Conservation (phyloP, 2,888 invertebrate genomes). For the Caenorhabditis uteleia region DNA sequence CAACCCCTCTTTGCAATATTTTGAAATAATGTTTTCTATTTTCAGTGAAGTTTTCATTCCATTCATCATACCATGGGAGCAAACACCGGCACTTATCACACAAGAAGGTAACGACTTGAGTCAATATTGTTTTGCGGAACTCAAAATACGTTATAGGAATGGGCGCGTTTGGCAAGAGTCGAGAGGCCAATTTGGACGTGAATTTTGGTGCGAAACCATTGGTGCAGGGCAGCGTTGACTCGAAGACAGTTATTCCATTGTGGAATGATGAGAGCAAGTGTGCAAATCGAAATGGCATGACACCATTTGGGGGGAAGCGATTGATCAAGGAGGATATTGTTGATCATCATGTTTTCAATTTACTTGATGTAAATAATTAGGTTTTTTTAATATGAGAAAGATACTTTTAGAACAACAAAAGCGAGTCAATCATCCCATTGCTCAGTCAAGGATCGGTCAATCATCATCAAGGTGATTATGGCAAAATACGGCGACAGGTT, state of each 20-base stretch:
- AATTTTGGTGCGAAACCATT: slow-evolving; percentile 46
- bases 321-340: slow-evolving; percentile 54
- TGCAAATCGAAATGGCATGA: slow-evolving; percentile 48
- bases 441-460: slow-evolving; percentile 39
- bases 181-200: slow-evolving; percentile 45
- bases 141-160: slow-evolving; percentile 40
- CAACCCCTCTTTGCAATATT: background rate
- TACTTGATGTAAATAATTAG: slow-evolving; percentile 33
- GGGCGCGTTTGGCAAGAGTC: slow-evolving; percentile 61
- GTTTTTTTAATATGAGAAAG: background rate
- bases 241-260: slow-evolving; percentile 61
- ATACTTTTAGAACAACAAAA: slow-evolving; percentile 35
- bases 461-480: slow-evolving; percentile 44
- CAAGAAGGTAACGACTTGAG: slow-evolving; percentile 36
- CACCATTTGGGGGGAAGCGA: slow-evolving; percentile 57
- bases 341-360: slow-evolving; percentile 59
- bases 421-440: slow-evolving; percentile 49
- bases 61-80: slow-evolving; percentile 61
- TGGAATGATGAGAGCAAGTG: slow-evolving; percentile 50
- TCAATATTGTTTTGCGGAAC: background rate
- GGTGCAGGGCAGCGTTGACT: slow-evolving; percentile 56
- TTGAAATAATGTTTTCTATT: slow-evolving; percentile 3
- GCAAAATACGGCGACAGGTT: slow-evolving; percentile 53
- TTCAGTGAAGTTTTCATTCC: slow-evolving; percentile 57
- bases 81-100: slow-evolving; percentile 47